Percentiles rank a stretch among this genome's conserved stretches.
These are phyloP conservation scores for Myathropa florea DNA, from an alignment of 2,888 invertebrate species.

Conservation along the genomic window DNA sequence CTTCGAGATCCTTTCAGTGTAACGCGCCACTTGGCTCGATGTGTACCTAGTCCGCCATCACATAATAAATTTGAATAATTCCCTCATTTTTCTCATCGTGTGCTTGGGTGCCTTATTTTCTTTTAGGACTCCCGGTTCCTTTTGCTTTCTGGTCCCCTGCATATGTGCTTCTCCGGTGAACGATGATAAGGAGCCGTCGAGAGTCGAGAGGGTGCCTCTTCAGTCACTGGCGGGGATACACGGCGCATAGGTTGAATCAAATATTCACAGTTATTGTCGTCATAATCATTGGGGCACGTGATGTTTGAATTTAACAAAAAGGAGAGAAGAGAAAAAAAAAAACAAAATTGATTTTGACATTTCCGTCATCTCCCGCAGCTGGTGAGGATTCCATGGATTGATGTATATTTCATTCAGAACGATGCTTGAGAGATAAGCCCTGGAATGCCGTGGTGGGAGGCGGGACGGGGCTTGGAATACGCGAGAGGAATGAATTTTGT, in stretches of 20 bases:
- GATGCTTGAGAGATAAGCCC: background rate
- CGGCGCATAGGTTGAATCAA: constrained; percentile 37
- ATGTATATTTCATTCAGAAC: constrained; percentile 29
- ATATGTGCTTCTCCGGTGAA: constrained; percentile 29
- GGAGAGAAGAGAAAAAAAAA: too few relatives aligned
- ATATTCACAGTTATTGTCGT: constrained; percentile 65
- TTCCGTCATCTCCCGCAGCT: constrained; percentile 1
- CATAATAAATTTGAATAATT: constrained; percentile 64
- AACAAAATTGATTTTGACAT: constrained; percentile 49
- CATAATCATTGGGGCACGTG: constrained; percentile 61
- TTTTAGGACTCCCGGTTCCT: background rate
- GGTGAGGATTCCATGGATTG: background rate
- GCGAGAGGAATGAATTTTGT: background rate
- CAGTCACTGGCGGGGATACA: background rate
- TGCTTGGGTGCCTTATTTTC: constrained; percentile 2
- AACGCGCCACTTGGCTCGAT: constrained; percentile 11
- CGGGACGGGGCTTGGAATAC: background rate
- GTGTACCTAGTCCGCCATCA: constrained; percentile 34
- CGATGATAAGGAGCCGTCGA: constrained; percentile 13
- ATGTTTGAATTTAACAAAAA: constrained; percentile 38
- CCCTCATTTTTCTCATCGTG: constrained; percentile 47
- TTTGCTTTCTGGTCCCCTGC: background rate
- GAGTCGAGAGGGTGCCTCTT: background rate
- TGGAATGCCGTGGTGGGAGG: background rate
- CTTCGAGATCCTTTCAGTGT: constrained; percentile 22